Evolutionary conservation across 2,888 invertebrate species (phyloP), one percentile per base, ranked within the genome.

Genomic region (Eristalinus sepulchralis): DNA sequence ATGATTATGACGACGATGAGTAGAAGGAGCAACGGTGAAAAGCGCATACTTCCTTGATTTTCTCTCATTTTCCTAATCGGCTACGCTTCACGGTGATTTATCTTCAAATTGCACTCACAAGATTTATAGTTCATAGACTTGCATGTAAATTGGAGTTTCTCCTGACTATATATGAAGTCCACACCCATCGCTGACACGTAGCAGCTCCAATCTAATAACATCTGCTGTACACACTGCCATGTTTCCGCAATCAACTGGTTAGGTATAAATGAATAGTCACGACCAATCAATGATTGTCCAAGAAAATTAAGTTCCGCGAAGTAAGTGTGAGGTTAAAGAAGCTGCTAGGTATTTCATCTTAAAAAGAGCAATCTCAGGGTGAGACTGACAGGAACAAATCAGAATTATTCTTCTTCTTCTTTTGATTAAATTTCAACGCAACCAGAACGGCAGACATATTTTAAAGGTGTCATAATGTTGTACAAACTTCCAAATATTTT

Each of bases 231-330:
- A 47, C n/a, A 24, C 31, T 27, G 27, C 27, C 27, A 5, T 66
- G n/a, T 39, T 64, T 66, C 66, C 66, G 59, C 55, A 75, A 73
- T 73, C 72, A 72, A 24, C 20, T 34, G 57, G 27, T 36, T 17
- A 39, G 17, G 31, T 55, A 63, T 55, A 55, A 63, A 73, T 73
- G 73, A 63, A 63, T 73, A 75, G 59, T 75, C 57, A 66, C 39
- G 75, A 57, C 66, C n/a, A 22, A 59, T 66, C 13, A 27, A 57
- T 33, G 9, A 78, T 22, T 3, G 9, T 20, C 3, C 24, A 34
- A 31, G 22, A 76, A 17, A 27, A 31, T n/a, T 63, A 34, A 36
- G 53, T 17, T 55, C 24, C n/a, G n/a, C 13, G 31, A 17, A 27
- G 8, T 64, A 39, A 17, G 13, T n/a, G 39, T 13, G 39, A 8